A percentile compares a stretch with the other conserved stretches of the same genome.
phyloP scores from a whole-genome alignment of 2,797 vertebrate genomes.

The Alectoris magna region DNA sequence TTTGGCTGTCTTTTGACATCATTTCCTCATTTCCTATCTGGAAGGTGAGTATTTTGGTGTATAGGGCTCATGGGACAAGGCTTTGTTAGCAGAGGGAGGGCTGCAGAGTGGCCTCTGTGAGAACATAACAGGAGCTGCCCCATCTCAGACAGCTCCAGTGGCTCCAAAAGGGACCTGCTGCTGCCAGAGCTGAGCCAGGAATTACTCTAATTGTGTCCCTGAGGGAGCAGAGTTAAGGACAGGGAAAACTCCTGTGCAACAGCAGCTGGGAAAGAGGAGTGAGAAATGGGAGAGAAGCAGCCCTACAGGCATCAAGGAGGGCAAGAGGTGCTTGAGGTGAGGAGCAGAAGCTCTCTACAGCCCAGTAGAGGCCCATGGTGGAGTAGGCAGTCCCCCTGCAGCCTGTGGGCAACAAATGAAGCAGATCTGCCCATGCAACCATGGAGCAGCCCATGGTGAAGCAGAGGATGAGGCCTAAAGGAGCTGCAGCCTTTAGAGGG shows the following conservation, averaged over 20 bases:
- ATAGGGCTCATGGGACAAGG: not conserved
- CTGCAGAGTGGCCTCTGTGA: not conserved
- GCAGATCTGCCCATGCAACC: not conserved
- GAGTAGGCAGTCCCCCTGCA: not conserved
- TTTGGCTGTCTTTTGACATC: slow-evolving; percentile 87
- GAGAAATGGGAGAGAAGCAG: not conserved
- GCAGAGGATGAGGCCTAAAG: not conserved
- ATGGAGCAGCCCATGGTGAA: not conserved
- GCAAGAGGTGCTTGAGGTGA: not conserved
- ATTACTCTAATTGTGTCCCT: not conserved
- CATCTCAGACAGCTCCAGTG: not conserved
- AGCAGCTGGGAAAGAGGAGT: not conserved
- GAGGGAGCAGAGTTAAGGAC: not conserved
- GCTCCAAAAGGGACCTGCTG: not conserved
- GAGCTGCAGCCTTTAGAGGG: not conserved
- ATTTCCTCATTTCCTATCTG: slow-evolving; percentile 89
- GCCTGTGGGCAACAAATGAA: not conserved
- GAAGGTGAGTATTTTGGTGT: slow-evolving; percentile 79
- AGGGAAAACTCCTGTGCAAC: not conserved
- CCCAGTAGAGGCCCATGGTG: not conserved
- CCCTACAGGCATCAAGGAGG: not conserved
- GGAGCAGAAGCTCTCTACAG: not conserved
- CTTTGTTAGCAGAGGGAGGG: not conserved
- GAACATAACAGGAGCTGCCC: not conserved
- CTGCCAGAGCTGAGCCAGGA: not conserved